These are phyloP conservation scores for Trichogramma pretiosum DNA, from an alignment of 1,140 invertebrate species.

Conservation along the genomic window DNA sequence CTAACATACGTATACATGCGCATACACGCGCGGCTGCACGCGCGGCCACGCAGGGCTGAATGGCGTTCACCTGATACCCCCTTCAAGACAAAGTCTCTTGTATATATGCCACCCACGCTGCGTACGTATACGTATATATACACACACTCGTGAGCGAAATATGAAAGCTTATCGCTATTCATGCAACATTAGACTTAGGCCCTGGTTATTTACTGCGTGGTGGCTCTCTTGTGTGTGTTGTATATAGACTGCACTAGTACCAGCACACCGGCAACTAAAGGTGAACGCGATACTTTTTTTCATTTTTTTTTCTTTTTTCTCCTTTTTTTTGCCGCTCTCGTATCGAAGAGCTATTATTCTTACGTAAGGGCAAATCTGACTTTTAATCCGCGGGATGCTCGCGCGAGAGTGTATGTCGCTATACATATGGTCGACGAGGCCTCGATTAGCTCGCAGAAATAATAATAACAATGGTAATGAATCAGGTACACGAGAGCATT, in stretches of 20 bases:
- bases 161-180: constrained; percentile 41
- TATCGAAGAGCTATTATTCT: constrained; percentile 1
- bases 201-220: constrained; percentile 35
- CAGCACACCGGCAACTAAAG: neutral
- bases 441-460: no score
- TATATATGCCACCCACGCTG: neutral
- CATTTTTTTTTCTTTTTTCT: constrained; percentile 15
- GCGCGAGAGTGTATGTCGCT: no score
- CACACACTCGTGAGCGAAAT: constrained; percentile 16
- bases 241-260: neutral
- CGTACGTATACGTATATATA: neutral
- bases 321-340: neutral
- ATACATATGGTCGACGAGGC: no score
- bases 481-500: no score
- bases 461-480: no score
- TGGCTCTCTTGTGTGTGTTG: no score
- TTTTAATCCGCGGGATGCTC: no score
- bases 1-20: no score
- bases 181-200: constrained; percentile 43
- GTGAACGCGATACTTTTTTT: constrained; percentile 22
- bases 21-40: no score
- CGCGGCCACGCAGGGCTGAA: constrained; percentile 26
- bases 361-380: neutral
- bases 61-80: constrained; percentile 23
- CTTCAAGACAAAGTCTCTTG: constrained; percentile 2